Percentiles rank a stretch among this genome's conserved stretches.
Conservation (phyloP, 2,113 vertebrate genomes). For the Onychostoma macrolepis region DNA sequence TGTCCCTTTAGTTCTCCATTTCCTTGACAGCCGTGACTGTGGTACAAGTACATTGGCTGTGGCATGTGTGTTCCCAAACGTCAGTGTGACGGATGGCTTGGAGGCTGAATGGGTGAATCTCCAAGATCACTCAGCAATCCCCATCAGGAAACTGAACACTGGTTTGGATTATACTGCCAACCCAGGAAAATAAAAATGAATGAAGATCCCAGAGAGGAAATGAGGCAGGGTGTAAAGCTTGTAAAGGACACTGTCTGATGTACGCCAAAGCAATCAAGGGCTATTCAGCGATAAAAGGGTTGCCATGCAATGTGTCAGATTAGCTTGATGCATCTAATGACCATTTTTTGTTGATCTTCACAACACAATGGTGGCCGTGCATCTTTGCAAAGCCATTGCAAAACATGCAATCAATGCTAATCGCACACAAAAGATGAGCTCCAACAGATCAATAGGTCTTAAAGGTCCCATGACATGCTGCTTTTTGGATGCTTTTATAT, state of each 20-base stretch:
- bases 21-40: background rate
- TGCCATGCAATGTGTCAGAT: conserved; percentile 34
- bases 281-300: conserved; percentile 21
- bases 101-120: conserved; percentile 21
- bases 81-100: conserved; percentile 42
- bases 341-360: background rate
- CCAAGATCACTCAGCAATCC: conserved; percentile 28
- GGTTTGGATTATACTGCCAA: conserved; percentile 15
- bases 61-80: background rate
- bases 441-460: conserved; percentile 17
- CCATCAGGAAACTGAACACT: conserved; percentile 39
- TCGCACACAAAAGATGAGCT: background rate
- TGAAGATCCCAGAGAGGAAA: conserved; percentile 45
- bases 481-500: too few species aligned
- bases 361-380: background rate
- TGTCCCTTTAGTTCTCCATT: background rate
- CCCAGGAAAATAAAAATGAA: conserved; percentile 45
- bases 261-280: conserved; percentile 30
- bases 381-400: background rate
- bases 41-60: background rate
- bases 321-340: background rate
- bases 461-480: too few species aligned
- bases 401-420: conserved; percentile 41
- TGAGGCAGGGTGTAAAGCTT: conserved; percentile 16
- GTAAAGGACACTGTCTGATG: conserved; percentile 28